Conservation (phyloP, 1,140 invertebrate species). For the Nixonia krombeini region DNA sequence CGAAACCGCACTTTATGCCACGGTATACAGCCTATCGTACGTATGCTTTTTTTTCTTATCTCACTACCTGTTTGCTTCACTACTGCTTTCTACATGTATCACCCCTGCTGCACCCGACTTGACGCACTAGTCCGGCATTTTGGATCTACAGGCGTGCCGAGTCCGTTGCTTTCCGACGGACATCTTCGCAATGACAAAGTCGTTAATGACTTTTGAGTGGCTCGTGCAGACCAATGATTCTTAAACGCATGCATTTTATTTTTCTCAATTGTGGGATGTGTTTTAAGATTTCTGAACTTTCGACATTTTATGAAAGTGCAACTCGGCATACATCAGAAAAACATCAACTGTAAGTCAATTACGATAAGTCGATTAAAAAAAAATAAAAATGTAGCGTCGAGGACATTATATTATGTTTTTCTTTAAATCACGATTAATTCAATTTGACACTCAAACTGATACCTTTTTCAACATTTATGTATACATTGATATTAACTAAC, state of each 20-base stretch:
- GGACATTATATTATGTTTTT: too few species aligned
- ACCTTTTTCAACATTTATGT: too few species aligned
- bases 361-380: too few species aligned
- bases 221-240: not conserved
- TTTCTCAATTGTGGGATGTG: not conserved
- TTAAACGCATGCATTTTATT: not conserved
- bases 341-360: too few species aligned
- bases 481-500: too few species aligned
- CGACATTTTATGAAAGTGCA: too few species aligned
- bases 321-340: too few species aligned
- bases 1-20: constrained; percentile 14
- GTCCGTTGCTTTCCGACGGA: constrained; percentile 64
- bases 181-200: constrained; percentile 60
- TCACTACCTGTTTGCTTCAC: constrained; percentile 39
- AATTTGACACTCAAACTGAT: too few species aligned
- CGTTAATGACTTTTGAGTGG: constrained; percentile 14
- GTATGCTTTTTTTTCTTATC: constrained; percentile 28
- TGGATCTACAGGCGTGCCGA: constrained; percentile 63
- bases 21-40: constrained; percentile 10
- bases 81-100: constrained; percentile 50
- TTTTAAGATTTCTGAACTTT: too few species aligned
- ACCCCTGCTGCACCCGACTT: constrained; percentile 38
- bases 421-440: too few species aligned
- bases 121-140: constrained; percentile 63
- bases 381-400: too few species aligned